Evolutionary conservation across 2,113 vertebrate genomes (phyloP).

Genomic region (Podarcis cretensis): DNA sequence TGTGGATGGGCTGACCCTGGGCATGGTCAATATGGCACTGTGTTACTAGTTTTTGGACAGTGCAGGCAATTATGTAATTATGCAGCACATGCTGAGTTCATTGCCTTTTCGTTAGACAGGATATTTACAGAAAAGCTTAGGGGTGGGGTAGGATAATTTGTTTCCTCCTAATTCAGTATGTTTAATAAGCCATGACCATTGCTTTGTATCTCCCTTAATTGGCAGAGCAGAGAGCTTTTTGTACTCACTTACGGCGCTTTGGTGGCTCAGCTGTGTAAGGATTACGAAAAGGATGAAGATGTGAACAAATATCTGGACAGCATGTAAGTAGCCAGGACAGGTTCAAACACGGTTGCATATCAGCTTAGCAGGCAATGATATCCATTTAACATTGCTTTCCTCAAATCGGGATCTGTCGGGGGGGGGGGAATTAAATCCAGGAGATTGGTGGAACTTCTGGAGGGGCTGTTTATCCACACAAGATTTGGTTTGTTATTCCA

Average conservation of each 20-base stretch:
- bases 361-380: fast-evolving
- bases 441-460: neutral
- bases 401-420: neutral
- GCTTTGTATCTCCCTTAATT: constrained; percentile 18
- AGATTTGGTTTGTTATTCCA: no score
- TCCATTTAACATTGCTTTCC: neutral
- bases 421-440: neutral
- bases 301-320: constrained; percentile 80
- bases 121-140: neutral
- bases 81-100: neutral
- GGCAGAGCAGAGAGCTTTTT: constrained; percentile 83
- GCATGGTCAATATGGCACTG: neutral
- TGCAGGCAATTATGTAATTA: neutral
- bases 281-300: constrained; percentile 84
- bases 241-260: constrained; percentile 83
- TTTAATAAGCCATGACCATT: neutral
- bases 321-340: constrained; percentile 78
- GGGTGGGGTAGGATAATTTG: fast-evolving
- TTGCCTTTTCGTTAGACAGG: neutral
- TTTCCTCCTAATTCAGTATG: neutral
- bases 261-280: constrained; percentile 84
- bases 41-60: neutral
- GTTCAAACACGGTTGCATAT: neutral
- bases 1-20: neutral
- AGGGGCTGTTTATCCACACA: neutral